These are phyloP conservation scores for Papilio gigon DNA, from an alignment of 2,888 invertebrate genomes.

Conservation along the genomic window DNA sequence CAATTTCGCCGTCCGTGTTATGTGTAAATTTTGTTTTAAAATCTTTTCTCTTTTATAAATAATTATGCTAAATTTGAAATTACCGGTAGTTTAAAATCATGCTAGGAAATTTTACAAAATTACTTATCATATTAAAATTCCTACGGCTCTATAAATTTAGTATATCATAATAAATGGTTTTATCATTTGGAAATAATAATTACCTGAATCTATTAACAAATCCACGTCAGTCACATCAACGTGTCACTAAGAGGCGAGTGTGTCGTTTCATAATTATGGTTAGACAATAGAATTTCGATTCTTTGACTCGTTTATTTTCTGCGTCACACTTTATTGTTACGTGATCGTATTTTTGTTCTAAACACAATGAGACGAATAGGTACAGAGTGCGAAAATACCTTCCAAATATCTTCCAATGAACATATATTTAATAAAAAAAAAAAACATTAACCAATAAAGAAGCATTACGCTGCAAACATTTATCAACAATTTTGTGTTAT, in stretches of 20 bases:
- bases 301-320: slow-evolving; percentile 4
- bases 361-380: slow-evolving; percentile 2
- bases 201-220: background rate
- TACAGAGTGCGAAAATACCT: background rate
- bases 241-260: background rate
- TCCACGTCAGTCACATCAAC: background rate
- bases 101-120: no score
- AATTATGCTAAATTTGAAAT: no score
- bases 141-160: no score
- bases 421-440: background rate
- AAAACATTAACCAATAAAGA: background rate
- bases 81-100: no score
- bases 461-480: no score
- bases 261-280: slow-evolving; percentile 2
- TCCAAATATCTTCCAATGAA: background rate
- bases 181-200: background rate
- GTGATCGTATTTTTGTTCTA: slow-evolving; percentile 10
- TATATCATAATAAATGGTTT: background rate
- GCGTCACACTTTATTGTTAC: slow-evolving; percentile 11
- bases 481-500: no score
- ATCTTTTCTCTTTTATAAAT: no score
- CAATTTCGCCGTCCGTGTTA: no score
- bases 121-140: no score
- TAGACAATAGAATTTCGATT: slow-evolving; percentile 20
- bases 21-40: no score